These are phyloP conservation scores for Scarus forsteni DNA, from an alignment of 2,797 vertebrate species.

Conservation along the genomic window DNA sequence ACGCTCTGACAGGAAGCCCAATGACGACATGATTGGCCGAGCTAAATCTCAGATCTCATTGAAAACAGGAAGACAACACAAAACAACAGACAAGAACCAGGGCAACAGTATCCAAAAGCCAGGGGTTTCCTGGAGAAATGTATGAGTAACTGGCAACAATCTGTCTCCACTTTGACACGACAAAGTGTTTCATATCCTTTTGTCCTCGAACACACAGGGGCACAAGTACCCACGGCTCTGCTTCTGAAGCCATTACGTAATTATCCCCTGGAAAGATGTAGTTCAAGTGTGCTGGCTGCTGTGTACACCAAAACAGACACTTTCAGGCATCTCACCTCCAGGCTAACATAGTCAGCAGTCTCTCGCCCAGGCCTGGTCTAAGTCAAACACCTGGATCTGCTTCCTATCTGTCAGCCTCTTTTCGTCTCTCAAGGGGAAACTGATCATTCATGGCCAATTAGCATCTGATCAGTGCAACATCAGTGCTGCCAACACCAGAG, in stretches of 20 bases:
- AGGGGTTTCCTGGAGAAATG: slow-evolving; percentile 35
- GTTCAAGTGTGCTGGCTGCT: slow-evolving; percentile 18
- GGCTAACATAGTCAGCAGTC: slow-evolving; percentile 37
- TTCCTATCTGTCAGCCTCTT: slow-evolving; percentile 53
- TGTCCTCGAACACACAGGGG: slow-evolving; percentile 33
- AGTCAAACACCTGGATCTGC: slow-evolving; percentile 68
- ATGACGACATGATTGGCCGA: slow-evolving; percentile 25
- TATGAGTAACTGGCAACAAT: slow-evolving; percentile 29
- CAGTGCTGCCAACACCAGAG: slow-evolving; percentile 61
- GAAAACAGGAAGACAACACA: slow-evolving; percentile 58
- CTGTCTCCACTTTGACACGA: slow-evolving; percentile 31
- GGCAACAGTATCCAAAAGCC: slow-evolving; percentile 38
- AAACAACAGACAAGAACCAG: slow-evolving; percentile 33
- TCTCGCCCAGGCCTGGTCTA: slow-evolving; percentile 37
- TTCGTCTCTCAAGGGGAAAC: slow-evolving; percentile 33
- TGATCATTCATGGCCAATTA: slow-evolving; percentile 62
- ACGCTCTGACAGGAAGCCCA: slow-evolving; percentile 20
- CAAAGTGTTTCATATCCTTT: slow-evolving; percentile 52
- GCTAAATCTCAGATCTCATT: slow-evolving; percentile 16
- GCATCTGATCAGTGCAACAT: slow-evolving; percentile 63
- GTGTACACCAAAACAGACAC: slow-evolving; percentile 5
- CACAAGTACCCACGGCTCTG: slow-evolving; percentile 18
- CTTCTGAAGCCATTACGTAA: slow-evolving; percentile 38
- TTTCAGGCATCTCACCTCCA: slow-evolving; percentile 48
- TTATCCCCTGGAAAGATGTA: slow-evolving; percentile 21